These are phyloP conservation scores for Nowickia ferox DNA, from an alignment of 2,888 invertebrate species.

Conservation along the genomic window DNA sequence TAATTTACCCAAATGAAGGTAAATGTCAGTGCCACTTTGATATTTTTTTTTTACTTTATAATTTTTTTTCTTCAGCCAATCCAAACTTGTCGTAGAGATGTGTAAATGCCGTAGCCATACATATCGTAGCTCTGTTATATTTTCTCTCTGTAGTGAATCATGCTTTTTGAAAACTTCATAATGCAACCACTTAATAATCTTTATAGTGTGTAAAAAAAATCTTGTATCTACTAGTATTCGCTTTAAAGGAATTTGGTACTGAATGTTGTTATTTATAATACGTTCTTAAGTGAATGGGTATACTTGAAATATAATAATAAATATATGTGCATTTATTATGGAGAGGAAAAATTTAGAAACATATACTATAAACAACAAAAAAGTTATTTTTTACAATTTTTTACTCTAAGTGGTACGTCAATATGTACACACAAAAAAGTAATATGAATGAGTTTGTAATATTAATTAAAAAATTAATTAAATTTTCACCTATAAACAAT, in stretches of 20 bases:
- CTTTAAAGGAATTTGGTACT: constrained; percentile 34
- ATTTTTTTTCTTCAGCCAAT: too few relatives aligned
- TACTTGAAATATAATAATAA: constrained; percentile 35
- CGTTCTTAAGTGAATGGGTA: constrained; percentile 56
- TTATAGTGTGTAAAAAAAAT: constrained; percentile 1
- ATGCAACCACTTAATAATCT: neutral
- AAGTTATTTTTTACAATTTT: constrained; percentile 2
- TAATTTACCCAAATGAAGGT: too few relatives aligned
- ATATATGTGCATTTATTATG: neutral
- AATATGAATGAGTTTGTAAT: too few relatives aligned
- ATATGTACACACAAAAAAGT: too few relatives aligned
- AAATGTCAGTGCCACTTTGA: too few relatives aligned
- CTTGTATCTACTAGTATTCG: constrained; percentile 35
- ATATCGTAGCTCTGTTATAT: neutral
- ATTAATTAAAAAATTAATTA: too few relatives aligned
- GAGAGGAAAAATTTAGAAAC: neutral
- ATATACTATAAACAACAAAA: neutral
- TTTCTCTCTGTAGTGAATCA: neutral
- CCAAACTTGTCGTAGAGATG: too few relatives aligned
- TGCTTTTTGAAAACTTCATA: neutral
- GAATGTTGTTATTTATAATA: constrained; percentile 64
- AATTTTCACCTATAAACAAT: too few relatives aligned
- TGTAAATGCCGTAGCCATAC: too few relatives aligned
- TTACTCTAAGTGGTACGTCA: constrained; percentile 20
- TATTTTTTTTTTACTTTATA: too few relatives aligned